Conservation (phyloP, 2,888 invertebrate species). For the Baronia brevicornis region DNA sequence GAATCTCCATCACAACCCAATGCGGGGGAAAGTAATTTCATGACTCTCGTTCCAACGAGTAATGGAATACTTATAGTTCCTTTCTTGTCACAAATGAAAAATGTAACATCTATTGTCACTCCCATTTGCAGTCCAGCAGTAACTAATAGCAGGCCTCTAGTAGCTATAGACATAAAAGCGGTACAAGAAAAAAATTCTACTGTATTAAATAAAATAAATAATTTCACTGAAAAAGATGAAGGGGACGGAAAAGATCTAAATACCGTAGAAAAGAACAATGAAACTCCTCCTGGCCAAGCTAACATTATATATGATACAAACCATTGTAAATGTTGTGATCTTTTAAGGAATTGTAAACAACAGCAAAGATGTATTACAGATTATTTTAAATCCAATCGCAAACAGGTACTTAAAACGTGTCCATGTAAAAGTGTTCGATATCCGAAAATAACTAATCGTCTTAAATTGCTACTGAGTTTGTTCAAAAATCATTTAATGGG, state of each 20-base stretch:
- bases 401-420: slow-evolving; percentile 25
- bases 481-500: slow-evolving; percentile 30
- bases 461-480: slow-evolving; percentile 40
- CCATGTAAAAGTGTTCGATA: slow-evolving; percentile 36
- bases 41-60: no score
- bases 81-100: slow-evolving; percentile 24
- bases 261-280: slow-evolving; percentile 11
- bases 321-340: slow-evolving; percentile 52
- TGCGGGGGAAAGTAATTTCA: no score
- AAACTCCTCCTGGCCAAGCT: slow-evolving; percentile 14
- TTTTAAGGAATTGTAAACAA: slow-evolving; percentile 35
- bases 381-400: slow-evolving; percentile 34
- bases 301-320: slow-evolving; percentile 10
- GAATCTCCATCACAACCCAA: background rate
- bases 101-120: slow-evolving; percentile 22
- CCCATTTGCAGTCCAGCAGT: slow-evolving; percentile 24
- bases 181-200: no score
- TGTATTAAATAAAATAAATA: slow-evolving; percentile 1
- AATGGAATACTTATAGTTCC: slow-evolving; percentile 38
- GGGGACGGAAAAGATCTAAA: slow-evolving; percentile 1
- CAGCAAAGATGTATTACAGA: slow-evolving; percentile 47
- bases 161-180: no score
- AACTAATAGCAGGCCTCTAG: background rate
- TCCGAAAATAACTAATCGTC: slow-evolving; percentile 43
- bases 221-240: slow-evolving; percentile 6